A percentile compares a stretch with the other conserved stretches of the same genome.
Evolutionary conservation across 2,888 invertebrate species (phyloP).

Genomic region (Drosophila picticornis): DNA sequence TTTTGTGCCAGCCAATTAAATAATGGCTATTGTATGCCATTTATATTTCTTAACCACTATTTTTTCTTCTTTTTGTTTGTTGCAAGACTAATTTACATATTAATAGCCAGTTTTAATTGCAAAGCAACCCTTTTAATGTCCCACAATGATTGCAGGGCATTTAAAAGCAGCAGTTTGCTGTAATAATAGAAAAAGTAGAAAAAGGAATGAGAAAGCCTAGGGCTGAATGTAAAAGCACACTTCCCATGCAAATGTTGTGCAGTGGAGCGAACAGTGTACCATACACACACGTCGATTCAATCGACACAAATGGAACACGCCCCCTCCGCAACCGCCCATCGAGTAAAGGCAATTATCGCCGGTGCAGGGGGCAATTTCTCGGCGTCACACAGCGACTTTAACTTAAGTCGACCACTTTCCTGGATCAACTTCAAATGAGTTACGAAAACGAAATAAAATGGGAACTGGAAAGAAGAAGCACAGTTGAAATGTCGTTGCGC

Average conservation of each 20-base stretch:
- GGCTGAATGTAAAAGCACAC: conserved; percentile 10
- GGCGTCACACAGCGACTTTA: conserved; percentile 51
- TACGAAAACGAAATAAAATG: conserved; percentile 31
- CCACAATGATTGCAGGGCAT: not conserved
- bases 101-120: not conserved
- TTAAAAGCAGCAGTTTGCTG: not conserved
- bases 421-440: conserved; percentile 78
- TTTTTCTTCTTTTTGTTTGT: not conserved
- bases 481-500: conserved; percentile 32
- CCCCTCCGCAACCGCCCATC: conserved; percentile 2
- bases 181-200: not conserved
- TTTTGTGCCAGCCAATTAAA: not conserved
- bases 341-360: conserved; percentile 74
- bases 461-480: not conserved
- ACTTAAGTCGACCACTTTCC: conserved; percentile 58
- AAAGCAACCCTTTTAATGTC: not conserved
- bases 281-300: conserved; percentile 3
- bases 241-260: conserved; percentile 66
- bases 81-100: not conserved
- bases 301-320: conserved; percentile 6
- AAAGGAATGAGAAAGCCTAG: not conserved
- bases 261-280: not conserved
- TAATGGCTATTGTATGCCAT: not conserved
- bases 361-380: conserved; percentile 53
- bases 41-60: not conserved